A percentile compares a stretch with the other conserved stretches of the same genome.
phyloP scores from a whole-genome alignment of 1,140 invertebrate species.

The Drosophila nannoptera region DNA sequence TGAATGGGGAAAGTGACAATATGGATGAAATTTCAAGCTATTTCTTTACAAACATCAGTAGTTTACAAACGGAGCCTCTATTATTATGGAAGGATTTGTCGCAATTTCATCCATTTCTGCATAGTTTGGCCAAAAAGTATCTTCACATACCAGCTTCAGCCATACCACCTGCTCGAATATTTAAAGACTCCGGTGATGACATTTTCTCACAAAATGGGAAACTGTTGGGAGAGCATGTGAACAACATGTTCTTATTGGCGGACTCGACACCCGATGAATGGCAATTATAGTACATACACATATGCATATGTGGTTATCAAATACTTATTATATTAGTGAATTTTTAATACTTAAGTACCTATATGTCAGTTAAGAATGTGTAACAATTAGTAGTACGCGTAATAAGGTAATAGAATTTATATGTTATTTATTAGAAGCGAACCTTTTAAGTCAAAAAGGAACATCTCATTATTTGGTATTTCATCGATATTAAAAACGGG shows the following conservation, averaged over 20 bases:
- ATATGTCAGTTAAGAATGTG: not conserved
- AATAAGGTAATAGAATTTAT: not conserved
- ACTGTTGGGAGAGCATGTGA: constrained; percentile 25
- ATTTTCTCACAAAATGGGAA: constrained; percentile 6
- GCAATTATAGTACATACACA: constrained; percentile 34
- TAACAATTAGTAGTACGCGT: not conserved
- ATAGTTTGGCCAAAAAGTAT: constrained; percentile 44
- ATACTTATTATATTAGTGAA: constrained; percentile 6
- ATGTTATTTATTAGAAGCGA: not conserved
- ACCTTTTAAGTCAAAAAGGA: not conserved
- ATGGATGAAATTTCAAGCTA: constrained; percentile 47
- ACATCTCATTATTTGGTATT: constrained; percentile 4
- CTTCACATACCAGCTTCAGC: constrained; percentile 51
- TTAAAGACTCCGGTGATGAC: constrained; percentile 5
- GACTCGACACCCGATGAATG: constrained; percentile 41
- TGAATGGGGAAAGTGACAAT: constrained; percentile 19
- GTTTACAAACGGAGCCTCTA: constrained; percentile 42
- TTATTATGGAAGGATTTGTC: constrained; percentile 43
- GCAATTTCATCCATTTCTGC: constrained; percentile 44
- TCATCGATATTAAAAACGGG: constrained; percentile 3
- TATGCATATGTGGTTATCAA: too few relatives aligned
- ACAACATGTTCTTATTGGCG: constrained; percentile 39
- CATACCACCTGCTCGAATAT: constrained; percentile 26
- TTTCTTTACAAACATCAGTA: constrained; percentile 35
- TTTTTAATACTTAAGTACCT: constrained; percentile 1